Base-by-base conservation (phyloP, 2,888 invertebrate species). In the Polylopha cassiicola region DNA sequence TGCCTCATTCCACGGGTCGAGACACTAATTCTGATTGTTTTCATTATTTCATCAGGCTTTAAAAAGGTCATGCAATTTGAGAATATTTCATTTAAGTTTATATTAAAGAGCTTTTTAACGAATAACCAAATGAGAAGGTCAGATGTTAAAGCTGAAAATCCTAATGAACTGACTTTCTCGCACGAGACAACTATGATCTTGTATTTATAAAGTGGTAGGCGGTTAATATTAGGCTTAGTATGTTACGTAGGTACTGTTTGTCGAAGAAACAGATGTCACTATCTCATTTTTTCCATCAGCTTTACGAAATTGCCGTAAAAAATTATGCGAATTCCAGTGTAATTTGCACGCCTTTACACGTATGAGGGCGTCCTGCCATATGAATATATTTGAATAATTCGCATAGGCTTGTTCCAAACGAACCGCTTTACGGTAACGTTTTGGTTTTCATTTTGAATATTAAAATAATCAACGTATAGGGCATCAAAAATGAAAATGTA, bases 351-450 rank as follows among this genome's bases (percentile, higher is more conserved):
- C 50, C 53, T 61, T 57, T 55, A 51, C 59, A 58, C 58, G 56
- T 63, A 51, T 57, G 53, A 57, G 53, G 50, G 59, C 63, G 60
- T 64, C 55, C 53, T 57, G 60, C 60, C 65, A 65, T 67, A 72
- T 72, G 73, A 73, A 73, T 73, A 73, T 58, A 72, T 73, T 73
- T 73, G 66, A 72, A 73, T 73, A 73, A 69, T 69, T 66, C 64
- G 38, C 48, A 56, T 64, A 66, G 65, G 66, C 63, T 51, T 48
- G 52, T 54, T 53, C 53, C 53, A 60, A 61, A 55, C 53, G 61
- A 44, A 39, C 10, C 43, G 47, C 37, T 46, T 39, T 47, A 48
- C 46, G 43, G 46, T 37, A 43, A 32, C 10, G 48, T 44, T 39
- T 52, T 54, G 45, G 42, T 36, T 44, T 36, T 14, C 50, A 43